Evolutionary conservation across 1,140 invertebrate species (phyloP).

Genomic region (Diabrotica undecimpunctata): DNA sequence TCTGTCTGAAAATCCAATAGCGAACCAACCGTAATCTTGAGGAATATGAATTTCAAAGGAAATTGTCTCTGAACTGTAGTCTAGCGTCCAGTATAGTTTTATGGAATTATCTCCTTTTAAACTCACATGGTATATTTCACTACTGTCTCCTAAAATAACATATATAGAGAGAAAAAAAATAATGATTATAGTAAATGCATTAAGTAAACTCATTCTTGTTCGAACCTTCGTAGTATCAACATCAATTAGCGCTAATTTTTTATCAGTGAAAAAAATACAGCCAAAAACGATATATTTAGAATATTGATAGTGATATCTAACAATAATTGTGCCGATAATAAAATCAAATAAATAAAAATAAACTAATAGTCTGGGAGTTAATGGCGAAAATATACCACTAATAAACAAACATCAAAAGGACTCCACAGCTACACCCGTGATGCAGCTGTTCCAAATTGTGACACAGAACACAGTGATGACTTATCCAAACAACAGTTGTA

Average conservation of each 20-base stretch:
- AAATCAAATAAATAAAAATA: constrained; percentile 4
- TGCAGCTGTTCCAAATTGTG: no score
- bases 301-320: no score
- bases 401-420: no score
- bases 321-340: no score
- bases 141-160: constrained; percentile 5
- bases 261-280: no score
- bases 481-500: no score
- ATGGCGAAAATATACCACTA: no score
- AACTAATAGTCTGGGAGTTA: background rate
- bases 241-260: no score
- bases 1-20: constrained; percentile 88
- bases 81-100: constrained; percentile 44
- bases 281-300: no score
- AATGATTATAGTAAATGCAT: constrained; percentile 8
- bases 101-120: constrained; percentile 38
- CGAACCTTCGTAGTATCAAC: no score
- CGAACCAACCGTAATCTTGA: constrained; percentile 64
- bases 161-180: background rate
- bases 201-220: constrained; percentile 5
- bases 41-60: constrained; percentile 54
- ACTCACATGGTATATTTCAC: constrained; percentile 38
- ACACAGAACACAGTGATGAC: no score
- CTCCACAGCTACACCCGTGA: no score
- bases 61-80: constrained; percentile 48